Evolutionary conservation across 2,113 vertebrate genomes (phyloP).

Genomic region (Progne subis): DNA sequence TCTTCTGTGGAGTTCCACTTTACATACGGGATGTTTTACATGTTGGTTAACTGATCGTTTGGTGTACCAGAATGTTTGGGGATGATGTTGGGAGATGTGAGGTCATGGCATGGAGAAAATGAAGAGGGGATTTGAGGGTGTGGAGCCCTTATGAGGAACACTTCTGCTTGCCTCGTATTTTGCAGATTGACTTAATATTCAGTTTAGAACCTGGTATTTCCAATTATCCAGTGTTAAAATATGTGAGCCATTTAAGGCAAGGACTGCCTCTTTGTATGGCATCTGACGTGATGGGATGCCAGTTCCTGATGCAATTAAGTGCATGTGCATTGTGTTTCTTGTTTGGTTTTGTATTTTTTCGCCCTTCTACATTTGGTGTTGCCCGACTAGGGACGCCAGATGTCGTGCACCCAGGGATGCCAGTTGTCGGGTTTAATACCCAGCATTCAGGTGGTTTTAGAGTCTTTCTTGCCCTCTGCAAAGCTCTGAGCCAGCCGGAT

Average conservation of each 20-base stretch:
- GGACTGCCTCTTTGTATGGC: conserved; percentile 47
- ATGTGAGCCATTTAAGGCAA: conserved; percentile 48
- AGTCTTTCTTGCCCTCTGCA: too few species aligned
- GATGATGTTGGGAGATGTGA: background rate
- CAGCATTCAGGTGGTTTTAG: too few species aligned
- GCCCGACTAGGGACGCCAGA: too few species aligned
- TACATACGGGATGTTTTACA: fast-evolving
- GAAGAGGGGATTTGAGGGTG: background rate
- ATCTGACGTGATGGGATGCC: conserved; percentile 34
- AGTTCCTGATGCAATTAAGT: conserved; percentile 56
- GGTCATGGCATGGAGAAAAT: background rate
- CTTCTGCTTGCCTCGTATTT: conserved; percentile 50
- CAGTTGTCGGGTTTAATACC: too few species aligned
- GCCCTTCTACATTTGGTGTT: background rate
- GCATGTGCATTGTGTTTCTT: background rate
- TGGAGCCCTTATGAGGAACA: conserved; percentile 14
- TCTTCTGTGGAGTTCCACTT: background rate
- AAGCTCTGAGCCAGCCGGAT: too few species aligned
- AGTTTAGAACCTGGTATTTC: conserved; percentile 51
- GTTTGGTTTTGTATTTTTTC: background rate
- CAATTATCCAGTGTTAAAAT: conserved; percentile 53
- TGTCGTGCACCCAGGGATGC: too few species aligned
- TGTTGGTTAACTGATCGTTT: background rate
- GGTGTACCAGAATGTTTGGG: background rate
- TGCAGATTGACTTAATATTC: conserved; percentile 59